Conservation (phyloP, 1,140 invertebrate species). For the Brachionus koreanus region DNA sequence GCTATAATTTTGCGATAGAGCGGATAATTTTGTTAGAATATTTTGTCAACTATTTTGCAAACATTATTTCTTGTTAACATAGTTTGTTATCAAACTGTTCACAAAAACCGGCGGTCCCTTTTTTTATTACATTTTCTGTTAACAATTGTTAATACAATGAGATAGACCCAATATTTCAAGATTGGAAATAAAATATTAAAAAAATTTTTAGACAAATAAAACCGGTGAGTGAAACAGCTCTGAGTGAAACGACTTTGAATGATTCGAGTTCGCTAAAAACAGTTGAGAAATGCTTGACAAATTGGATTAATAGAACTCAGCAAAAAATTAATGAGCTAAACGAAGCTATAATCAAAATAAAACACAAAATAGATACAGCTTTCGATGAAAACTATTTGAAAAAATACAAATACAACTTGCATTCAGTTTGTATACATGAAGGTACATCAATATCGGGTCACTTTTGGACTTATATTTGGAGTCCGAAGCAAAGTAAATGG, state of each 20-base stretch:
- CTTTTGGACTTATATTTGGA: slow-evolving; percentile 62
- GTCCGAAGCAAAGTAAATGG: slow-evolving; percentile 52
- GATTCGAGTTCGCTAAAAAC: neutral
- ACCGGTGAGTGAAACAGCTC: slow-evolving; percentile 52
- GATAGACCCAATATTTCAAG: no score
- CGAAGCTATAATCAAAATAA: neutral
- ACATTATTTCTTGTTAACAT: no score
- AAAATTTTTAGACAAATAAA: slow-evolving; percentile 59
- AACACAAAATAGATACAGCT: neutral
- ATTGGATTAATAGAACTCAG: neutral
- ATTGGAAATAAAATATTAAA: no score
- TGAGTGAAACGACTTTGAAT: neutral
- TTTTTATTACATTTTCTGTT: no score
- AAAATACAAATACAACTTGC: slow-evolving; percentile 55
- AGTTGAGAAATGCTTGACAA: slow-evolving; percentile 45
- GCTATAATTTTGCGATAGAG: no score
- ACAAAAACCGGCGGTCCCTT: no score
- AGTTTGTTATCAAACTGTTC: no score
- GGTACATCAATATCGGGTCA: slow-evolving; percentile 62
- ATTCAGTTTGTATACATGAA: slow-evolving; percentile 62
- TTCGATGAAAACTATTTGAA: slow-evolving; percentile 28
- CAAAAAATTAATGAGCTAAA: neutral
- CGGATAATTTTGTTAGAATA: no score
- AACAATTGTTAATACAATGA: no score
- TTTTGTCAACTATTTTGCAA: no score